Conservation (phyloP, 2,113 vertebrate species). For the Microcebus tavaratra region DNA sequence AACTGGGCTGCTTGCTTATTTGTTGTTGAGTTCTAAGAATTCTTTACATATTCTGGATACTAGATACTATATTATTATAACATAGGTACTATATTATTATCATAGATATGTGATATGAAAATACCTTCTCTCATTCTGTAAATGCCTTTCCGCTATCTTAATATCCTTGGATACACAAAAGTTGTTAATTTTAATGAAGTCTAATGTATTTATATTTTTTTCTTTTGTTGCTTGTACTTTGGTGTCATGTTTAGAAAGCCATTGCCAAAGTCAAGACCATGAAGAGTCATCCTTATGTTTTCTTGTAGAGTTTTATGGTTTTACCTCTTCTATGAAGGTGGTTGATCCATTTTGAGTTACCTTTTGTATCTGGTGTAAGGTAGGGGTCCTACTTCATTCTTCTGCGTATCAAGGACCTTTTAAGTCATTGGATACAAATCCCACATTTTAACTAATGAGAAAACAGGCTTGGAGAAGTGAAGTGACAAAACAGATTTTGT, state of each 20-base stretch:
- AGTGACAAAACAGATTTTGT: background rate
- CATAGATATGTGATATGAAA: background rate
- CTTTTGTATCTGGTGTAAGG: background rate
- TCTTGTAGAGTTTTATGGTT: background rate
- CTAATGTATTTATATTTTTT: background rate
- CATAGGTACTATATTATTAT: background rate
- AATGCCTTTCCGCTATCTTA: background rate
- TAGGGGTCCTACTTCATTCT: background rate
- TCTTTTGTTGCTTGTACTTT: background rate
- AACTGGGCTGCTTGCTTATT: constrained; percentile 2
- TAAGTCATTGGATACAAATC: background rate
- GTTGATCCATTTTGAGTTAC: background rate
- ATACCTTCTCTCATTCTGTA: background rate
- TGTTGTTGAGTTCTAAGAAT: background rate
- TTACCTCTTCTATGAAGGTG: background rate
- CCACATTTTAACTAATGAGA: background rate
- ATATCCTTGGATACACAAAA: background rate
- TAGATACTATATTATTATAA: background rate
- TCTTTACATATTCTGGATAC: background rate
- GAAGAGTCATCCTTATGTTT: background rate
- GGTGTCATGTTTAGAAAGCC: background rate
- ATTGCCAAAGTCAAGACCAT: background rate
- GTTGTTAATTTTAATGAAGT: background rate
- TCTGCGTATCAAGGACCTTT: background rate
- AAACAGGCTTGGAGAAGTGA: background rate